Evolutionary conservation across 1,140 invertebrate genomes (phyloP), one percentile per base, ranked within the genome.

Genomic region (Gyrodactylus salaris): DNA sequence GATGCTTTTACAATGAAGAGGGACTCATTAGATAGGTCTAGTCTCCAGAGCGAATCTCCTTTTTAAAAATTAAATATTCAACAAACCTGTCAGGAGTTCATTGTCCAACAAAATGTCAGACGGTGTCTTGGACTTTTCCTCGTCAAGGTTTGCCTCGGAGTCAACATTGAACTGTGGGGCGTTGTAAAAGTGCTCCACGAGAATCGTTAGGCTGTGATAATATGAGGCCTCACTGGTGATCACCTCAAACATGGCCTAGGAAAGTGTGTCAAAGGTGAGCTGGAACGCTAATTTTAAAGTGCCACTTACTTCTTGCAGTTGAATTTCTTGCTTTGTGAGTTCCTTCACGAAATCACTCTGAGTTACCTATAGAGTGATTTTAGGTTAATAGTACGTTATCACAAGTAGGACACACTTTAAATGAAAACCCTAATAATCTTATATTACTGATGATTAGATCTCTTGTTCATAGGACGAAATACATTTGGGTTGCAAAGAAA

Each of bases 181-280:
- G n/a, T 54, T 54, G 25, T 71, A 71, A 71, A 71, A 24, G 21
- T 71, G 21, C 25, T 71, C 26, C 2, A 71, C 70, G 7, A 71
- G 25, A 25, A 71, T 25, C 1, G 21, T 25, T 2, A 71, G 24
- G 26, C 70, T 71, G 20, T 25, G 70, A 25, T 71, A 71, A 71
- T 71, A 71, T 71, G 70, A 71, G 25, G 70, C 70, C 26, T 71
- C 70, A 25, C 21, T 24, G 1, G 70, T 71, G 25, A 71, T 71
- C 2, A 71, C 70, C 26, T 71, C 70, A 25, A 71, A 71, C 23
- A 24, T 21, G 23, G 70, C 70, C 70, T 71, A n/a, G n/a, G n/a
- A n/a, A n/a, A n/a, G n/a, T n/a, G n/a, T n/a, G n/a, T n/a, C n/a
- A n/a, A n/a, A n/a, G n/a, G n/a, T n/a, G n/a, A n/a, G n/a, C n/a